Evolutionary conservation across 2,888 invertebrate species (phyloP), one percentile per base, ranked within the genome.

Genomic region (Lacanobia oleracea): DNA sequence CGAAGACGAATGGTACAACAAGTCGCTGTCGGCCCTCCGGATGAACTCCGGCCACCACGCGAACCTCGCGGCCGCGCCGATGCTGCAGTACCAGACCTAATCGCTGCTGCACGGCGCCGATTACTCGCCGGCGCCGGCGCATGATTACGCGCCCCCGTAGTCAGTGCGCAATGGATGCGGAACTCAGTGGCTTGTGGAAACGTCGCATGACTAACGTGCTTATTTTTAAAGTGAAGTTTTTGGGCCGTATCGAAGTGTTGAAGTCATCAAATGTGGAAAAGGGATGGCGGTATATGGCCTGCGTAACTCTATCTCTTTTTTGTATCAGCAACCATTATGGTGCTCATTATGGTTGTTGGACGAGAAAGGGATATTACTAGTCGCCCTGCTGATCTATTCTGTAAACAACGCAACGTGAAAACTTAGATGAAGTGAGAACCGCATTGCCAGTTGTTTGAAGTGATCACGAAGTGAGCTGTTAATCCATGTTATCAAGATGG

Each of bases 1-100:
- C 62, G 98, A 98, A 93, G 99, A 98, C 93, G 99, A 99, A 95
- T 99, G 99, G 99, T 99, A 99, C 97, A 99, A 99, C 97, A 99
- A 99, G 96, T 99, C 99, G 90, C 97, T 99, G 90, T 99, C 99
- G 75, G 99, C 99, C 69, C 97, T 99, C 88, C 97, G 99, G 93
- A 99, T 99, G 99, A 99, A 99, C 97, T 98, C 98, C 90, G 98
- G 98, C 67, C 98, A 99, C 94, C 98, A 99, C 95, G 98, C 99
- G 86, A 99, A 99, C 96, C 97, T 99, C 90, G 98, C 99, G 73
- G 98, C 99, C 78, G 98, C 99, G 87, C 99, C 99, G 73, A 99
- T 99, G 98, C 97, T 99, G 86, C 99, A 99, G 93, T 99, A 99
- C 96, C 99, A 99, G 96, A 98, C 98, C 98, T 98, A 98, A 98